Conservation (phyloP, 2,113 vertebrate species). For the Aleadryas rufinucha region DNA sequence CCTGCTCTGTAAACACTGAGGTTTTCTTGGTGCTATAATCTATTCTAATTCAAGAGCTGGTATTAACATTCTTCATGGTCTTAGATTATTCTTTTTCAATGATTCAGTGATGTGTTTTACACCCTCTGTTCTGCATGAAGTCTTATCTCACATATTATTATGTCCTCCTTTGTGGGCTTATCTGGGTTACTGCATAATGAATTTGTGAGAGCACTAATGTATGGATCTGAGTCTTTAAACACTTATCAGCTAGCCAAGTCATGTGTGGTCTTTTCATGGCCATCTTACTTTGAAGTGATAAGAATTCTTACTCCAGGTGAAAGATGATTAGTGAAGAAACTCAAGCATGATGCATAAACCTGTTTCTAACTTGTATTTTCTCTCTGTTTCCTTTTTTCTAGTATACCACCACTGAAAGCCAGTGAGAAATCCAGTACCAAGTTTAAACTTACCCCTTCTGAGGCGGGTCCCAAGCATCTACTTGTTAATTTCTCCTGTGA, state of each 20-base stretch:
- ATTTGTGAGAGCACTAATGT: not conserved
- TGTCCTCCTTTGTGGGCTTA: not conserved
- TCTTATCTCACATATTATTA: not conserved
- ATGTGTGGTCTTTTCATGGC: not conserved
- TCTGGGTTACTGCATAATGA: not conserved
- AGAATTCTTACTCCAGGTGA: not conserved
- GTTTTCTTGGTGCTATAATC: not conserved
- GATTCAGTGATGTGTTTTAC: not conserved
- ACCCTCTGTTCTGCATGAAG: not conserved
- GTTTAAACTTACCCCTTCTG: slow-evolving; percentile 67
- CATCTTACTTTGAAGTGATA: not conserved
- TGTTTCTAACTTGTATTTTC: not conserved
- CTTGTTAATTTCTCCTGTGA: slow-evolving; percentile 73
- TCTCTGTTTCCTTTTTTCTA: not conserved
- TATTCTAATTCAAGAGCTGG: not conserved
- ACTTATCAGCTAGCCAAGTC: not conserved
- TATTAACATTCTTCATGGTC: not conserved
- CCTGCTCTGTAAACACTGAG: not conserved
- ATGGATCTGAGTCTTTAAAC: not conserved
- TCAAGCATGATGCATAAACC: not conserved
- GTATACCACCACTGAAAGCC: slow-evolving; percentile 63
- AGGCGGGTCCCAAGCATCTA: slow-evolving; percentile 69
- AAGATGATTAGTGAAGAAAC: not conserved
- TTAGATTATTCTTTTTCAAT: not conserved
- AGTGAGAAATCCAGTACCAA: slow-evolving; percentile 53